Evolutionary conservation across 2,888 invertebrate species (phyloP), one percentile per base, ranked within the genome.

Genomic region (Hydrotaea diabolus): DNA sequence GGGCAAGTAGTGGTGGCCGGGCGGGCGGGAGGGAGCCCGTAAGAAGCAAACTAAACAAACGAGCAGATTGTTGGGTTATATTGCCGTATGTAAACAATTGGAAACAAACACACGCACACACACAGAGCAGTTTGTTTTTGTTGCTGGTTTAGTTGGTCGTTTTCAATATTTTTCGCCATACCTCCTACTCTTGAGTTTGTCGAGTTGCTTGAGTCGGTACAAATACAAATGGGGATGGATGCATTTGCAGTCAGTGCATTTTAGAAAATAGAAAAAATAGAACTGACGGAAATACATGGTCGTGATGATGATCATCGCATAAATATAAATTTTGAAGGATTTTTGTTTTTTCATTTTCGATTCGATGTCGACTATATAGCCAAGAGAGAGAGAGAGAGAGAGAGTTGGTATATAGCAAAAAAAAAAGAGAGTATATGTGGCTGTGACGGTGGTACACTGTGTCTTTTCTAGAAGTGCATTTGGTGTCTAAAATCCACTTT

Each of bases 401-500:
- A n/a, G 49, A 49, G 39, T 39, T 2, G 39, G 13, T n/a, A n/a
- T n/a, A n/a, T n/a, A n/a, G n/a, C n/a, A n/a, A n/a, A n/a, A n/a
- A n/a, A n/a, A n/a, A n/a, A n/a, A n/a, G 8, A 39, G 39, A 9
- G 49, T 49, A 11, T 3, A n/a, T 4, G 49, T 49, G 49, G 1
- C n/a, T 49, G 49, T n/a, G 15, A 19, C 7, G 53, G 53, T 57
- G 5, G n/a, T 23, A 23, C 13, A 0, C 11, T 19, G 73, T 17
- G 8, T 11, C n/a, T 43, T 39, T 17, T 66, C 26, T 59, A 55
- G 19, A 78, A 77, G 72, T 72, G 72, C 64, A 81, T 75, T 83
- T 74, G 62, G 11, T 57, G 76, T 81, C 81, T 81, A 78, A 81
- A 78, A 72, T 81, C 78, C 78, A 84, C 57, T 71, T 19, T 57